phyloP scores from a whole-genome alignment of 2,888 invertebrate genomes.

The Gastracanthus pulcherrimus region DNA sequence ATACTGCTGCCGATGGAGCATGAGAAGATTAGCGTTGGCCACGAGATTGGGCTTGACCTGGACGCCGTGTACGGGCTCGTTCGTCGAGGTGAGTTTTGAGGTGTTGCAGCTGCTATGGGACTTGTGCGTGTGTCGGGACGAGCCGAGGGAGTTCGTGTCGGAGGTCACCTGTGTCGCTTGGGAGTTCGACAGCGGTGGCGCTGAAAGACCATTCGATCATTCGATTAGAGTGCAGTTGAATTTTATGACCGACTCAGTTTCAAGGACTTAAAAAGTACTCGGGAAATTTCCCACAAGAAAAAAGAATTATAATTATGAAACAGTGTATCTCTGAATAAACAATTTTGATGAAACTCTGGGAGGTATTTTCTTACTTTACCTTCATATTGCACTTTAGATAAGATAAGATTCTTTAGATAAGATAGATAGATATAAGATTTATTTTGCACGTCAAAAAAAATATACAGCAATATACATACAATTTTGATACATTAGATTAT shows the following conservation, averaged over 20 bases:
- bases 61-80: constrained; percentile 72
- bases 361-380: no score
- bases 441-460: no score
- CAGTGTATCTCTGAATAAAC: no score
- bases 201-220: constrained; percentile 19
- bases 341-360: no score
- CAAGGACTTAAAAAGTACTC: no score
- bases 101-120: constrained; percentile 83
- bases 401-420: no score
- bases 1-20: constrained; percentile 86
- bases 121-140: constrained; percentile 83
- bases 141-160: constrained; percentile 73
- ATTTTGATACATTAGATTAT: no score
- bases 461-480: no score
- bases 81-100: constrained; percentile 83
- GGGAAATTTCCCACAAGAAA: no score
- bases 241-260: no score
- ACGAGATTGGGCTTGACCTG: constrained; percentile 68
- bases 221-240: neutral
- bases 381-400: no score
- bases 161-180: constrained; percentile 76
- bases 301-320: neutral
- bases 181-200: constrained; percentile 79
- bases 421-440: no score
- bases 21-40: constrained; percentile 76